phyloP scores from a whole-genome alignment of 2,113 vertebrate species.

The Tachuris rubrigastra region DNA sequence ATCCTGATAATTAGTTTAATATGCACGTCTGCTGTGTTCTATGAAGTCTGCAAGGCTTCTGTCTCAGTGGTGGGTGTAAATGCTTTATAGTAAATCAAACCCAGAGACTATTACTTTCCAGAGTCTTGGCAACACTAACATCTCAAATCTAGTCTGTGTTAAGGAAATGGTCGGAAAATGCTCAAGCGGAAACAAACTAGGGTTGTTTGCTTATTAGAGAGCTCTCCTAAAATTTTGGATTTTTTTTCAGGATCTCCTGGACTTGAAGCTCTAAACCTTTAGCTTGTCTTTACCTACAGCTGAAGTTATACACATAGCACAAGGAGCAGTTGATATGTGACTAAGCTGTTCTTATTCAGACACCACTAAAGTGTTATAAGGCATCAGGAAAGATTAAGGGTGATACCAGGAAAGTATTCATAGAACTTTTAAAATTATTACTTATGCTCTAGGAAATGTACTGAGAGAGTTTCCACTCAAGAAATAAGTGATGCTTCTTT shows the following conservation, averaged over 20 bases:
- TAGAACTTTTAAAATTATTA: background rate
- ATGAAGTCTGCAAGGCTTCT: background rate
- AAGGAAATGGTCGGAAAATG: background rate
- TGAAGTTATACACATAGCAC: background rate
- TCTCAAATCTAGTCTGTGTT: background rate
- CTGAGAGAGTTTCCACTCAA: background rate
- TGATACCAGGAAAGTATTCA: background rate
- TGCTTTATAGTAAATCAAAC: background rate
- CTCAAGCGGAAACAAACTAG: background rate
- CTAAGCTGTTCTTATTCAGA: background rate
- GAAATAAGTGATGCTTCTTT: background rate
- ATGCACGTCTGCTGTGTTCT: background rate
- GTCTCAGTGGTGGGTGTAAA: background rate
- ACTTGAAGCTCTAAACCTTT: background rate
- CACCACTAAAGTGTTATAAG: background rate
- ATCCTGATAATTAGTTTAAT: conserved; percentile 14
- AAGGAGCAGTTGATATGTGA: background rate
- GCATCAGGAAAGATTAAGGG: background rate
- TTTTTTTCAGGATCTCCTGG: background rate
- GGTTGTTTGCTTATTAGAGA: background rate
- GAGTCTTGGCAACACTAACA: background rate
- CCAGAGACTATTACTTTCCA: background rate
- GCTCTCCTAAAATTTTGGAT: background rate
- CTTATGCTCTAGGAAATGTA: background rate
- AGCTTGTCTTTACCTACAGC: background rate